Evolutionary conservation across 2,113 vertebrate species (phyloP).

Genomic region (Toxotes jaculatrix): DNA sequence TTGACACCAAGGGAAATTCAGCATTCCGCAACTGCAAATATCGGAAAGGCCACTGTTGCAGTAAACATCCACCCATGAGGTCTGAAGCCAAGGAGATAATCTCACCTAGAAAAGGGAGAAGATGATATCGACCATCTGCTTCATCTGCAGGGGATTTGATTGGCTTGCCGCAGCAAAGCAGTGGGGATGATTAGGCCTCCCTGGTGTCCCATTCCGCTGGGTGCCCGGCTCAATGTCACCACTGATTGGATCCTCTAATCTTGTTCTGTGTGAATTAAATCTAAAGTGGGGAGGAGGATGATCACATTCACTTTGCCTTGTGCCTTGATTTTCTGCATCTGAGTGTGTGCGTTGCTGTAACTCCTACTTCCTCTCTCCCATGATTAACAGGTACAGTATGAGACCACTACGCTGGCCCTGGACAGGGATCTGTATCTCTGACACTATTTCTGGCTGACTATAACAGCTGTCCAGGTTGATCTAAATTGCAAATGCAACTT

Average conservation of each 20-base stretch:
- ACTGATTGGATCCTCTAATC: constrained; percentile 82
- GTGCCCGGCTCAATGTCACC: constrained; percentile 76
- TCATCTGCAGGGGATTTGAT: constrained; percentile 64
- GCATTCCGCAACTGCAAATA: constrained; percentile 1
- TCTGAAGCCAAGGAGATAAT: constrained; percentile 70
- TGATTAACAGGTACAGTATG: constrained; percentile 33
- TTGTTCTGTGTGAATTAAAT: constrained; percentile 76
- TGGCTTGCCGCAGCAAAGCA: constrained; percentile 54
- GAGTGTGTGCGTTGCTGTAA: not conserved
- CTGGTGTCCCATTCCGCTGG: constrained; percentile 69
- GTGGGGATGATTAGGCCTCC: constrained; percentile 72
- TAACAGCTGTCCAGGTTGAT: not conserved
- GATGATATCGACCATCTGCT: constrained; percentile 81
- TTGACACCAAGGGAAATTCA: constrained; percentile 23
- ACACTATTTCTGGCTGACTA: constrained; percentile 25
- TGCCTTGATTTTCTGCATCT: constrained; percentile 27
- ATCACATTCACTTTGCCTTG: constrained; percentile 48
- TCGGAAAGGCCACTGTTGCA: constrained; percentile 25
- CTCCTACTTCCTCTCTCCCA: constrained; percentile 1
- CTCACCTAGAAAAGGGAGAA: constrained; percentile 69
- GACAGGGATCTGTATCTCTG: constrained; percentile 16
- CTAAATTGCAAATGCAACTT: constrained; percentile 5
- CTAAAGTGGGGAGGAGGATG: constrained; percentile 58
- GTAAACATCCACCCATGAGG: constrained; percentile 28
- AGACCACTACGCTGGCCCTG: not conserved